phyloP scores from a whole-genome alignment of 2,113 vertebrate genomes.

The Oceanites oceanicus region DNA sequence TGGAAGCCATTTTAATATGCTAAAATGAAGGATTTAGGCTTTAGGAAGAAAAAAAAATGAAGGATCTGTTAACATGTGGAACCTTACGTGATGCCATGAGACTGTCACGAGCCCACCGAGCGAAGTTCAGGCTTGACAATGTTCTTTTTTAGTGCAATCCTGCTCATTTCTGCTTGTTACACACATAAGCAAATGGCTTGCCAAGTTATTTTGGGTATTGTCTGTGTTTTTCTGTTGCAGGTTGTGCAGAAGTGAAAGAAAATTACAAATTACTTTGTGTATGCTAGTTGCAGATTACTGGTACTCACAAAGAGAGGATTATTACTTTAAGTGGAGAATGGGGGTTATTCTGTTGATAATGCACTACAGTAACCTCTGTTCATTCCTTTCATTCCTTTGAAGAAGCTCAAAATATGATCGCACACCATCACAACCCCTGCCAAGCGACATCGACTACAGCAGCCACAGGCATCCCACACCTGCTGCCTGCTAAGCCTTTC shows the following conservation, averaged over 20 bases:
- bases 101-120: neutral
- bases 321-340: conserved; percentile 34
- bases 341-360: conserved; percentile 14
- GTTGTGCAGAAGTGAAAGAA: conserved; percentile 33
- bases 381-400: conserved; percentile 70
- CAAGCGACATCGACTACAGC: neutral
- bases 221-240: conserved; percentile 5
- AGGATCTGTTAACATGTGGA: neutral
- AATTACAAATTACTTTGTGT: conserved; percentile 8
- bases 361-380: conserved; percentile 43
- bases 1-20: neutral
- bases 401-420: conserved; percentile 33
- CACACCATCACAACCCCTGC: neutral
- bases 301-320: conserved; percentile 56
- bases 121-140: neutral
- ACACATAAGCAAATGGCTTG: neutral
- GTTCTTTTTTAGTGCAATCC: neutral
- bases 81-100: accelerated
- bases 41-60: neutral
- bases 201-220: neutral
- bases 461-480: conserved; percentile 55
- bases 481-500: conserved; percentile 38
- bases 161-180: neutral
- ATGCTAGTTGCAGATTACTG: conserved; percentile 11
- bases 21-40: neutral